Evolutionary conservation across 2,888 invertebrate species (phyloP).

Genomic region (Arge pagana): DNA sequence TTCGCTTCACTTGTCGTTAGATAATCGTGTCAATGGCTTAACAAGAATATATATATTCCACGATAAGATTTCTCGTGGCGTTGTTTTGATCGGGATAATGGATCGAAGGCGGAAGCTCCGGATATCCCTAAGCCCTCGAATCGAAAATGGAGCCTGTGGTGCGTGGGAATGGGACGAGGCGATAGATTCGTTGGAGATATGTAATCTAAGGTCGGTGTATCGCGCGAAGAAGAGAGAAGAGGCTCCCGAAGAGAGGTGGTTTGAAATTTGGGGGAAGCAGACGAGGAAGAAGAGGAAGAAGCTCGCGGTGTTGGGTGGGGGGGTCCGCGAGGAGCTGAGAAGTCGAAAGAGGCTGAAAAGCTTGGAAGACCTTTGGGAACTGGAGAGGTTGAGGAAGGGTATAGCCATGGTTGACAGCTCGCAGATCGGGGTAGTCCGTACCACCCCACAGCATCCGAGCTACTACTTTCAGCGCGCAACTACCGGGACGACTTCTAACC

Average conservation of each 20-base stretch:
- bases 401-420: not conserved
- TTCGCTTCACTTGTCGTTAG: too few species aligned
- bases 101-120: not conserved
- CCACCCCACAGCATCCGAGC: too few species aligned
- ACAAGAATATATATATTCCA: too few species aligned
- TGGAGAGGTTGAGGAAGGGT: not conserved
- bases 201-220: slow-evolving; percentile 17
- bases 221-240: not conserved
- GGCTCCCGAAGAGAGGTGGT: not conserved
- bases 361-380: not conserved
- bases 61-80: too few species aligned
- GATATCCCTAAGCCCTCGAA: slow-evolving; percentile 6
- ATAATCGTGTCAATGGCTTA: too few species aligned
- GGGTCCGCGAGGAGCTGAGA: not conserved
- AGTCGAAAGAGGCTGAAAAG: not conserved
- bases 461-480: too few species aligned
- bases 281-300: not conserved
- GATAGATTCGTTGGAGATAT: slow-evolving; percentile 18
- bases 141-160: not conserved
- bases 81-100: slow-evolving; percentile 4
- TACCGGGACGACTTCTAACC: too few species aligned
- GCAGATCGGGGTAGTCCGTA: too few species aligned
- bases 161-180: not conserved
- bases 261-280: too few species aligned
- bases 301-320: not conserved